Base-by-base conservation (phyloP, 1,140 invertebrate genomes). In the Dufourea novaeangliae region DNA sequence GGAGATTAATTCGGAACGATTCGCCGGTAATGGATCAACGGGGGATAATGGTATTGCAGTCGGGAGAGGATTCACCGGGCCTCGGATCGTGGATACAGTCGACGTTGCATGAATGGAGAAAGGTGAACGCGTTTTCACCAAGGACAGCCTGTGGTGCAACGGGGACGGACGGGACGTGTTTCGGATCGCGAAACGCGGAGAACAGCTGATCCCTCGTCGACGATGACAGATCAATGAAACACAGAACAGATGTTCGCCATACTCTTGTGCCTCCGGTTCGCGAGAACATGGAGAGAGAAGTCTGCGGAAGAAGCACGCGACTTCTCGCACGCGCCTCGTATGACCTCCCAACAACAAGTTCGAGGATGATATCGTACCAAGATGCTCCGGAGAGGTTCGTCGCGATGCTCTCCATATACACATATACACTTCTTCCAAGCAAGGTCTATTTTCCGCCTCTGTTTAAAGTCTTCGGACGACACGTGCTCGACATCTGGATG, bases 401-500 rank as follows among this genome's bases (percentile, higher is more conserved):
- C 32, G 46, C 6, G n/a, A n/a, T n/a, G n/a, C n/a, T n/a, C n/a
- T n/a, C n/a, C n/a, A n/a, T n/a, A n/a, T n/a, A n/a, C n/a, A n/a
- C n/a, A n/a, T n/a, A n/a, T 52, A 59, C 54, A 34, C 22, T 27
- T 32, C n/a, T 7, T 1, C 20, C 17, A 7, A 17, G 25, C 27
- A 2, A 7, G 67, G 70, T 85, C 80, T 86, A 85, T 86, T 86
- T 86, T 82, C 44, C 52, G 63, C 57, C 56, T 27, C 63, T 77
- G 75, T 86, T 81, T 78, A 62, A 39, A 67, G 32, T 54, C 34
- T 14, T 66, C 39, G 20, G 22, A 29, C 62, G 62, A 83, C 85
- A 85, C 83, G 75, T 86, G 85, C 64, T 85, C 73, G 46, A 67
- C 83, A 84, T 80, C 80, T 85, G 83, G 66, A 29, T 32, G 50